A percentile compares a stretch with the other conserved stretches of the same genome.
These are phyloP conservation scores for Drosophila jambulina DNA, from an alignment of 1,140 invertebrate genomes.

Conservation along the genomic window DNA sequence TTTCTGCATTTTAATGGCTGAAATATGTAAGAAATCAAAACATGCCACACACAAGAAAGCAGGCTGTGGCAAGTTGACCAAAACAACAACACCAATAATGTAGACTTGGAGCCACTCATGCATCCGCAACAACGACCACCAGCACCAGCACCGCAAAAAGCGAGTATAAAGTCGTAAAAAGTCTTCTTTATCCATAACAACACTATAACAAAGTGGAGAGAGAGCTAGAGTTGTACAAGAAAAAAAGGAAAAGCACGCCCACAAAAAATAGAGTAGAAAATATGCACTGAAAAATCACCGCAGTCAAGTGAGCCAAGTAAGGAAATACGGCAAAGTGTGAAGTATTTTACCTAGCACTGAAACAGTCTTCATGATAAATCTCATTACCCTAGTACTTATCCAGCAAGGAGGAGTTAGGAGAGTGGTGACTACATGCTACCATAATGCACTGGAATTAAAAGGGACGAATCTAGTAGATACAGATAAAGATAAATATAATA, in stretches of 20 bases:
- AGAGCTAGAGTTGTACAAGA: background rate
- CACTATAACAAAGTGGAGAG: constrained; percentile 15
- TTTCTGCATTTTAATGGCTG: constrained; percentile 60
- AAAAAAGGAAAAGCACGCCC: constrained; percentile 1
- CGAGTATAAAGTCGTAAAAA: constrained; percentile 37
- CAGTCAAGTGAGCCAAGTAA: constrained; percentile 1
- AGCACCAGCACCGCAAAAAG: constrained; percentile 22
- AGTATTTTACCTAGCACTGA: constrained; percentile 10
- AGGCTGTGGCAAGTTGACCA: constrained; percentile 30
- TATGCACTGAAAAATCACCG: constrained; percentile 18
- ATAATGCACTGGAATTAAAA: background rate
- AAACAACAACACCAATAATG: constrained; percentile 17
- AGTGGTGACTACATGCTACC: background rate
- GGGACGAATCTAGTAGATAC: too few relatives aligned
- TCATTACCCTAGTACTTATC: constrained; percentile 13
- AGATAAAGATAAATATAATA: background rate
- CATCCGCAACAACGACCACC: constrained; percentile 14
- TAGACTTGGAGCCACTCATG: constrained; percentile 20
- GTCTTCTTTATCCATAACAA: constrained; percentile 34
- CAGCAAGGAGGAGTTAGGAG: background rate
- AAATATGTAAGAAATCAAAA: constrained; percentile 72
- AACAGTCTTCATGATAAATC: constrained; percentile 20
- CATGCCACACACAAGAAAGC: constrained; percentile 27
- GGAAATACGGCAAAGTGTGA: constrained; percentile 11
- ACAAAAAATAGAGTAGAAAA: constrained; percentile 16